phyloP scores from a whole-genome alignment of 92 coral and sea anemone genomes.

The Phenganax marumi region DNA sequence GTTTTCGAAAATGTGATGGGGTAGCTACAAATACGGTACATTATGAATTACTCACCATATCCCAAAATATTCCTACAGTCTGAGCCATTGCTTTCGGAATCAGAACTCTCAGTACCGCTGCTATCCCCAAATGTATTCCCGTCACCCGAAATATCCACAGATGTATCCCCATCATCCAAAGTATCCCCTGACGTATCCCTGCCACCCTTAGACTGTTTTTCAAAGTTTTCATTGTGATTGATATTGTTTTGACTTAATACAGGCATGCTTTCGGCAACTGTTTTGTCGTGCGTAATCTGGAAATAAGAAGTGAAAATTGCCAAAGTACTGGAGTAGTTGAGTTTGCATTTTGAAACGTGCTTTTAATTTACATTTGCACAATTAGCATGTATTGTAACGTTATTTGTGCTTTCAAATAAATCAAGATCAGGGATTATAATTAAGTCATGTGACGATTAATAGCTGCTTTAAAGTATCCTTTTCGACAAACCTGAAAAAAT shows the following conservation, averaged over 20 bases:
- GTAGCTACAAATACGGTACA: background rate
- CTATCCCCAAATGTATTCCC: background rate
- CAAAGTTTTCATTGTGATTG: background rate
- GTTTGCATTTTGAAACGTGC: no score
- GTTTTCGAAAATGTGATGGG: background rate
- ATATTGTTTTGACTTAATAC: background rate
- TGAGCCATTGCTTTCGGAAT: conserved; percentile 21
- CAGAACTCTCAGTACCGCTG: background rate
- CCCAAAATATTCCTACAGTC: background rate
- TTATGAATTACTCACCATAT: background rate
- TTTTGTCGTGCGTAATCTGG: background rate
- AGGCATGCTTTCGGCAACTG: background rate
- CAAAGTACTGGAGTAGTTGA: background rate
- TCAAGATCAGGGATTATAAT: no score
- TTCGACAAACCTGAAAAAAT: conserved; percentile 15
- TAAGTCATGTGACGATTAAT: no score
- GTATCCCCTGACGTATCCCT: background rate
- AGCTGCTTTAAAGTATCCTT: background rate
- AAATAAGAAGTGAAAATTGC: background rate
- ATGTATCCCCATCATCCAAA: background rate
- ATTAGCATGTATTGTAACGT: no score
- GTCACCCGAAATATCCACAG: background rate
- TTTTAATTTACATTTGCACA: no score
- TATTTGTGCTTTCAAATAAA: no score
- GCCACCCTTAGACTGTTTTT: background rate